Evolutionary conservation across 2,888 invertebrate genomes (phyloP), one percentile per base, ranked within the genome.

Genomic region (Lymantria monacha): DNA sequence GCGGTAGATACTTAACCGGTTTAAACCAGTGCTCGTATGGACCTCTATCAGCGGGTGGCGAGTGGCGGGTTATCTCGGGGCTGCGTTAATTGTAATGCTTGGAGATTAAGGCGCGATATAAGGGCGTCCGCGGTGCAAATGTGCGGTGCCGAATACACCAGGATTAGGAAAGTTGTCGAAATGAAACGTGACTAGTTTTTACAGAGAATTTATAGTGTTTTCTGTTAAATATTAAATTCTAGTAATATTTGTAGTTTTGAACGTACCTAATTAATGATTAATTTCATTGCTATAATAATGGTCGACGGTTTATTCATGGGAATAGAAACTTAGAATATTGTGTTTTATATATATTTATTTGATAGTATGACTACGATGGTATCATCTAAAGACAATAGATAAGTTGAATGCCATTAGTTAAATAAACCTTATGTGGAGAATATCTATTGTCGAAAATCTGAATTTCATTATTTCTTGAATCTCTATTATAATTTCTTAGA

Each of bases 71-170:
- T 89, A 90, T 89, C 89, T 85, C 67, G 79, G 81, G 83, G 81
- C 81, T 74, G 86, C 90, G 91, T 89, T 91, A 90, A 91, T 91
- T 90, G 91, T 91, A 88, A 90, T 89, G 84, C 87, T 75, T 74
- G 71, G 73, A 89, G 91, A 91, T 91, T 90, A 87, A 76, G 77
- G 66, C 74, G 77, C 81, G 82, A 86, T 85, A 84, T 87, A 82
- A 79, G 81, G 73, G 77, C 76, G 63, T 70, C 56, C 57, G 63
- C 62, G 60, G 62, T 58, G 63, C 58, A 68, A 68, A 67, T 63
- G 59, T 62, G 72, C 67, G 69, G 58, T 63, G 61, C 57, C 54
- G 55, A 61, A 57, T 60, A 70, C 60, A 62, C 50, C 54, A 37
- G 77, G 75, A 78, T 80, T 79, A 81, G 63, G 64, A 62, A 76